phyloP scores from a whole-genome alignment of 2,888 invertebrate species.

The Drosophila meridiana region DNA sequence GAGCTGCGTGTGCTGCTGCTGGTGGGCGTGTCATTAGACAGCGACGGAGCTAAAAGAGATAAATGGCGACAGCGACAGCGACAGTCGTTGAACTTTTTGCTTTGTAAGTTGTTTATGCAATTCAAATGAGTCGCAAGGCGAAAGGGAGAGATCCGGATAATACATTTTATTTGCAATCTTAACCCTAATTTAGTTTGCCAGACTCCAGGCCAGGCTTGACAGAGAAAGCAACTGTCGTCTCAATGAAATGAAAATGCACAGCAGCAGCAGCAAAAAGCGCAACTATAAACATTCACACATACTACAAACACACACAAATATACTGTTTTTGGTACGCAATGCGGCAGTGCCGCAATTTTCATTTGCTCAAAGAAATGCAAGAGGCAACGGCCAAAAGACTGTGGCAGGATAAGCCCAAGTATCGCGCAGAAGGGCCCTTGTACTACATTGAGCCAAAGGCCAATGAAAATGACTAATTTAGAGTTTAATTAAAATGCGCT shows the following conservation, averaged over 20 bases:
- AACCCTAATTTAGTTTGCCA: constrained; percentile 77
- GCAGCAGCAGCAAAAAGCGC: constrained; percentile 65
- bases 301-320: constrained; percentile 6
- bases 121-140: constrained; percentile 68
- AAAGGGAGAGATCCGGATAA: constrained; percentile 39
- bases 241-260: constrained; percentile 76
- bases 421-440: constrained; percentile 40
- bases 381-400: constrained; percentile 25
- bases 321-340: constrained; percentile 45
- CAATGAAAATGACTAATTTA: constrained; percentile 79
- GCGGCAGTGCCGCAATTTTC: constrained; percentile 52
- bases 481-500: constrained; percentile 79
- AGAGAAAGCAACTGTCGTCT: constrained; percentile 65
- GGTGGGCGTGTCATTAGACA: constrained; percentile 79
- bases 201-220: constrained; percentile 60
- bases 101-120: constrained; percentile 76
- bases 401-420: constrained; percentile 5
- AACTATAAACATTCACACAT: constrained; percentile 65
- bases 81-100: constrained; percentile 79
- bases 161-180: constrained; percentile 80
- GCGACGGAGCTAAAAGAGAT: constrained; percentile 72
- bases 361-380: constrained; percentile 55
- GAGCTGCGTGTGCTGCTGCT: constrained; percentile 6
- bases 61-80: constrained; percentile 72
- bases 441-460: constrained; percentile 68